Conservation (phyloP, 2,113 vertebrate species). For the Scortum barcoo region DNA sequence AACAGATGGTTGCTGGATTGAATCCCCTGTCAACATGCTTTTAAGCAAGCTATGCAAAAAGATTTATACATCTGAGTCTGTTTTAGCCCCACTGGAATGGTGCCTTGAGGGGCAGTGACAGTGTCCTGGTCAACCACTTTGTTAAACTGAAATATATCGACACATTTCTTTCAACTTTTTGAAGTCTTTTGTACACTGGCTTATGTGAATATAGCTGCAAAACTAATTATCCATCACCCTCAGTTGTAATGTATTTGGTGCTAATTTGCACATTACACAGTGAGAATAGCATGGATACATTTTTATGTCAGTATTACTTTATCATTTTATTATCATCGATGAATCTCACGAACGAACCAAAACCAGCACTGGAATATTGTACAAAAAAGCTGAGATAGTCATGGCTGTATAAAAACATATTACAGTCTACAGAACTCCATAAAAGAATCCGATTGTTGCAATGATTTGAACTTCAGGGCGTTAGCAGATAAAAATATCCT, state of each 20-base stretch:
- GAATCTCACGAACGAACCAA: constrained; percentile 14
- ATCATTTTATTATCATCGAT: constrained; percentile 8
- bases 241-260: neutral
- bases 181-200: neutral
- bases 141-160: neutral
- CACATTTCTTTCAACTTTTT: too few relatives aligned
- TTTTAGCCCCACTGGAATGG: neutral
- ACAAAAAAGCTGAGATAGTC: neutral
- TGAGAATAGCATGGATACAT: neutral
- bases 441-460: constrained; percentile 21
- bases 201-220: neutral
- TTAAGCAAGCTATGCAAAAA: neutral
- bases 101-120: neutral
- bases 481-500: constrained; percentile 39
- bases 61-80: neutral
- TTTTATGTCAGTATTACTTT: neutral
- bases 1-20: constrained; percentile 18
- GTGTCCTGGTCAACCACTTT: neutral
- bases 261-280: neutral
- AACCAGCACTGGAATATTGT: neutral
- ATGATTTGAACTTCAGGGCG: constrained; percentile 19
- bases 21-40: constrained; percentile 1
- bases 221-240: neutral
- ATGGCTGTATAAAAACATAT: neutral
- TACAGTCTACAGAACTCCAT: neutral